Evolutionary conservation across 2,797 vertebrate species (phyloP), one percentile per base, ranked within the genome.

Genomic region (Cuniculus paca): DNA sequence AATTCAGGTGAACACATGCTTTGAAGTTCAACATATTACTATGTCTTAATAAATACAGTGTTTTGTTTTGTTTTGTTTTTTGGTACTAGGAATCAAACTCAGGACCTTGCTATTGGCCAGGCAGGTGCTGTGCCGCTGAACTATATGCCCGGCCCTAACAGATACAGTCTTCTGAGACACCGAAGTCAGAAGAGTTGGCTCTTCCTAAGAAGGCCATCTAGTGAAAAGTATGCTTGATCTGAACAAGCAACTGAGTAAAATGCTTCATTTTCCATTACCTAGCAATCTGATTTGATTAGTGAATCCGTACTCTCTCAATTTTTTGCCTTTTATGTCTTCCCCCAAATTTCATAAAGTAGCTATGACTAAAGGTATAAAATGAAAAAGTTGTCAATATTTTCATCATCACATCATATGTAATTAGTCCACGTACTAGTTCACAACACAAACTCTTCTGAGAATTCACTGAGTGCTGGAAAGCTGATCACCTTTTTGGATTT

Each of bases 191-290:
- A 8, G 4, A 79, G 65, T 0, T 65, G 42, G 28, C 48, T 78
- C 45, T 90, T 70, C 75, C 50, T 54, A 93, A 72, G 31, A 91
- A 70, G 42, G 24, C 19, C 34, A 86, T 89, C 45, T 54, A 68
- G 0, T 83, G 45, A 90, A 94, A 96, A 58, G 58, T 50, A 70
- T 16, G 70, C 60, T 77, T 90, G 36, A 92, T 74, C 77, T 75
- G 39, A 92, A 90, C 81, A 90, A 95, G 72, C 39, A 56, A 45
- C 6, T 90, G 48, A 65, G 13, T 80, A 56, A 96, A 95, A 84
- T 24, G 5, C n/a, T 78, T 86, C 72, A 39, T 72, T 65, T 58
- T 63, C 72, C 36, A 52, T 42, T 22, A 92, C 39, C 77, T 52
- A 83, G 65, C 45, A 84, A 72, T 90, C 52, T 61, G 45, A 45